phyloP scores from a whole-genome alignment of 1,140 invertebrate genomes.

The Macrosteles quadrilineatus region DNA sequence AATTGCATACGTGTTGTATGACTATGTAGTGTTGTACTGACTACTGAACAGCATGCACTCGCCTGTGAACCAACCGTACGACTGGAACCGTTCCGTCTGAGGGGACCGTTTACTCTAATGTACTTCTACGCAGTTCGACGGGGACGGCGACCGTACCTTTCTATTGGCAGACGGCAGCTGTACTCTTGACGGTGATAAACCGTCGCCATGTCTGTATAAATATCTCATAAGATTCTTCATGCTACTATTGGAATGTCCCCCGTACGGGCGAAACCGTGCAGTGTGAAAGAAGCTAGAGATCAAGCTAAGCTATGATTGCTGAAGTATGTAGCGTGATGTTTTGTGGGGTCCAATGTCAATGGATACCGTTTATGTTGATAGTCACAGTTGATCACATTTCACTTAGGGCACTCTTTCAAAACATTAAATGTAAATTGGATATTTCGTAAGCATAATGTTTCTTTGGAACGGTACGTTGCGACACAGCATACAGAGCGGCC shows the following conservation, averaged over 20 bases:
- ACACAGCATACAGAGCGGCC: no score
- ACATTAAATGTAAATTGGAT: no score
- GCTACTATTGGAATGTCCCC: constrained; percentile 10
- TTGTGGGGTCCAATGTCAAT: no score
- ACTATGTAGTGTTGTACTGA: no score
- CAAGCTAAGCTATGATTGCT: no score
- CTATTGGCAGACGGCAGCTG: constrained; percentile 11
- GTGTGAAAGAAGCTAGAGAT: background rate
- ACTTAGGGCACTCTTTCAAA: no score
- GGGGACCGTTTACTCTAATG: constrained; percentile 8
- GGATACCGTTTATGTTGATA: no score
- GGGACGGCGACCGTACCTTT: background rate
- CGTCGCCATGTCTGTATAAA: constrained; percentile 2
- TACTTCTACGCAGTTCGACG: constrained; percentile 6
- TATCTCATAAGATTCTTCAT: background rate
- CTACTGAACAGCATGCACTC: background rate
- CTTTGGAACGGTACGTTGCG: no score
- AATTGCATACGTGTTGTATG: background rate
- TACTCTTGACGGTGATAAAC: background rate
- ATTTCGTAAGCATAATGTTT: no score
- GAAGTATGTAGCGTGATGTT: no score
- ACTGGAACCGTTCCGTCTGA: background rate
- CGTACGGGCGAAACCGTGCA: constrained; percentile 8
- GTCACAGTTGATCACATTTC: no score
- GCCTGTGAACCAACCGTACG: background rate